Evolutionary conservation across 2,888 invertebrate species (phyloP), one percentile per base, ranked within the genome.

Genomic region (Cryptus armator): DNA sequence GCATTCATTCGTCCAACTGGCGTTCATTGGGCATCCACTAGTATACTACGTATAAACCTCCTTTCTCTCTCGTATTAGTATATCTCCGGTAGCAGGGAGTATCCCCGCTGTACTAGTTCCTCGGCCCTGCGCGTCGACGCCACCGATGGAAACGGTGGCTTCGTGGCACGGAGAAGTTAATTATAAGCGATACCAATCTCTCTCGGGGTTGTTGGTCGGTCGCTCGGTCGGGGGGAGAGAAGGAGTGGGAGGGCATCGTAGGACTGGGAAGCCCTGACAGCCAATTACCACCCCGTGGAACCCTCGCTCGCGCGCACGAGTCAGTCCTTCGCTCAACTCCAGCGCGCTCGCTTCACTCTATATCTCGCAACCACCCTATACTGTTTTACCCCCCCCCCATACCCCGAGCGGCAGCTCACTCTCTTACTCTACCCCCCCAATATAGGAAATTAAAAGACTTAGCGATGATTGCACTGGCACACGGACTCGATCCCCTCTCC

Each of bases 121-220:
- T 59, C 72, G 67, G 56, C n/a, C 48, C 46, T 86, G 86, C 86
- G 88, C 90, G 89, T 89, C 89, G 90, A 90, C 90, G 89, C 89
- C 83, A 67, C 68, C 92, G 91, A 91, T 92, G 91, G 91, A 91
- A 92, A 91, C 91, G 90, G 90, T 90, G 91, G 92, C 88, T 89
- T 93, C 93, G 93, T 93, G 93, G 93, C 92, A 93, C 93, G 93
- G 93, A 93, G 93, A 93, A 93, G 93, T 93, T 93, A 93, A 93
- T 93, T 93, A 93, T 93, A 93, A 93, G 93, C 93, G 93, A 93
- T 93, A 93, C 93, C 93, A 93, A 93, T 93, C 93, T 93, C 93
- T 92, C 93, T 92, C 91, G 92, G 92, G 93, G 93, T 93, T 93
- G 92, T 92, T 92, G 93, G 92, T 92, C 88, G 89, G 87, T 85